Conservation (phyloP, 1,140 invertebrate species). For the Ceratina japonica region DNA sequence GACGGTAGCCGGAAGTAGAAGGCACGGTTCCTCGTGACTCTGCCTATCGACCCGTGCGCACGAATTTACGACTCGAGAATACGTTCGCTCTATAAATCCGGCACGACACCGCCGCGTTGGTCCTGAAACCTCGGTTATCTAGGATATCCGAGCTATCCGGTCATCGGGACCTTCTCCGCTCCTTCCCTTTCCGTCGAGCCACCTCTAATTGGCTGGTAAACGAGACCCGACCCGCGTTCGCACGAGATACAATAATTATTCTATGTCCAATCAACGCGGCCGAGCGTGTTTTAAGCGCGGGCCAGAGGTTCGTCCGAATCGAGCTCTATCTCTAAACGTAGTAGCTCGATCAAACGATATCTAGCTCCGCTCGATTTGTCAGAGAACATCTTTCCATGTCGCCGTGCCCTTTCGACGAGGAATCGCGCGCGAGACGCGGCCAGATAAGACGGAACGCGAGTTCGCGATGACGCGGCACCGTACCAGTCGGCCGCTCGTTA, state of each 20-base stretch:
- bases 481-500: too few species aligned
- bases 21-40: constrained; percentile 38
- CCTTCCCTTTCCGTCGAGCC: constrained; percentile 32
- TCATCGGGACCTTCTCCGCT: constrained; percentile 29
- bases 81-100: constrained; percentile 45
- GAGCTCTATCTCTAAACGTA: too few species aligned
- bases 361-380: too few species aligned
- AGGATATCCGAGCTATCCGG: constrained; percentile 45
- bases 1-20: constrained; percentile 45
- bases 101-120: constrained; percentile 21
- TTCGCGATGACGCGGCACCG: too few species aligned
- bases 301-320: neutral
- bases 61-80: constrained; percentile 52
- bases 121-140: constrained; percentile 43
- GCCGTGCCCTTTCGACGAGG: too few species aligned
- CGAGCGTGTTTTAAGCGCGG: neutral
- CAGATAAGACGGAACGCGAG: too few species aligned
- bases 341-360: too few species aligned
- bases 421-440: too few species aligned
- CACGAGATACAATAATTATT: constrained; percentile 34
- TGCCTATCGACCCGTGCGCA: constrained; percentile 42
- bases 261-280: constrained; percentile 12
- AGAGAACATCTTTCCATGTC: too few species aligned
- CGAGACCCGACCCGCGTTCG: constrained; percentile 18
- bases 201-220: constrained; percentile 43